phyloP scores from a whole-genome alignment of 2,113 vertebrate species.

The Smithornis capensis region DNA sequence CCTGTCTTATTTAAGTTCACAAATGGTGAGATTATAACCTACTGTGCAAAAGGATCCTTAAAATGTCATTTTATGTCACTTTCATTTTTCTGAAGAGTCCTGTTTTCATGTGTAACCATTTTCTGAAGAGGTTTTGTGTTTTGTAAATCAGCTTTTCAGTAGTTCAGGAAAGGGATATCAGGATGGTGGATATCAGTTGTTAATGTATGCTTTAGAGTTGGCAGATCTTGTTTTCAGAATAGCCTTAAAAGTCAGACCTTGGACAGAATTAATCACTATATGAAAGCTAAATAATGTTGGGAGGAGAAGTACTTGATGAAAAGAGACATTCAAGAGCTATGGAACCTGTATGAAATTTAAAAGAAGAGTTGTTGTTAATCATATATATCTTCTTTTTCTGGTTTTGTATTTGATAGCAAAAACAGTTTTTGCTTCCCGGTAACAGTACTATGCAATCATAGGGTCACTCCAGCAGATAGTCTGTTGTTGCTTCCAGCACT shows the following conservation, averaged over 20 bases:
- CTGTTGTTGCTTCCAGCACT: background rate
- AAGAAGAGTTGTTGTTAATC: background rate
- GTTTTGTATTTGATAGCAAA: background rate
- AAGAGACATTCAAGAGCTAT: background rate
- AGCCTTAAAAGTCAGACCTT: background rate
- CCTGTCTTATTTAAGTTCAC: background rate
- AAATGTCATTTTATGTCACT: background rate
- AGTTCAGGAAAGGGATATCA: background rate
- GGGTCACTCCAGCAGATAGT: background rate
- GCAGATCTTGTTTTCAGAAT: background rate
- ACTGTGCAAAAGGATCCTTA: background rate
- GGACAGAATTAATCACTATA: background rate
- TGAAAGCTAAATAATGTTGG: background rate
- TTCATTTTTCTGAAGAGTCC: background rate
- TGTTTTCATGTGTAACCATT: background rate
- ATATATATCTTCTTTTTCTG: background rate
- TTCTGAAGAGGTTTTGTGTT: background rate
- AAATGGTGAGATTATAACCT: background rate
- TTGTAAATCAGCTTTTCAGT: background rate
- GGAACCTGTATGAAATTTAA: background rate
- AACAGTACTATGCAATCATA: background rate
- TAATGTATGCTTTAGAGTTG: background rate
- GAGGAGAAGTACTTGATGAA: background rate
- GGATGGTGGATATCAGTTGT: background rate
- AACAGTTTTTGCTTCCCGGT: background rate